phyloP scores from a whole-genome alignment of 2,113 vertebrate genomes.

The Ardeotis arabs region DNA sequence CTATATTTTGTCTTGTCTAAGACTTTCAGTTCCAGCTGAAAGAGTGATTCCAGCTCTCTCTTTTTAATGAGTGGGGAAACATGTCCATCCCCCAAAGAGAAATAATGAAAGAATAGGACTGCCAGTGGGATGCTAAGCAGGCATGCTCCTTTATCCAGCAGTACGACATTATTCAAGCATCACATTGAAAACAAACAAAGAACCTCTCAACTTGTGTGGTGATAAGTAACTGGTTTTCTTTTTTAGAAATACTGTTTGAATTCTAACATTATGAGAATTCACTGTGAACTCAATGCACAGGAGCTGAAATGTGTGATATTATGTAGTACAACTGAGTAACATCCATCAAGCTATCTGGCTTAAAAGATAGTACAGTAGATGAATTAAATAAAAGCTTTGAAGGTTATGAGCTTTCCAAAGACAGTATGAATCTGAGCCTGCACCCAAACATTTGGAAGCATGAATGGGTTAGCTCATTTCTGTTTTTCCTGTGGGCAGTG shows the following conservation, averaged over 20 bases:
- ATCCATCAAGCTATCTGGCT: background rate
- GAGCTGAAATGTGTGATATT: background rate
- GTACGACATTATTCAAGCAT: background rate
- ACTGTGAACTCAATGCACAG: background rate
- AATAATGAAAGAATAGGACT: background rate
- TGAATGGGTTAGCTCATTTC: background rate
- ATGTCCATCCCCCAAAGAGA: background rate
- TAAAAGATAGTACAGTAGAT: background rate
- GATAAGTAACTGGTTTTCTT: background rate
- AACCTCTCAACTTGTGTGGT: background rate
- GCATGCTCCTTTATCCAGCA: background rate
- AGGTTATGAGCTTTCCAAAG: constrained; percentile 7
- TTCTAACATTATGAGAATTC: background rate
- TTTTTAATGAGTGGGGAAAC: background rate
- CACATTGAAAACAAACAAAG: background rate
- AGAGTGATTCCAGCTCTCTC: background rate
- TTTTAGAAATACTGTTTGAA: background rate
- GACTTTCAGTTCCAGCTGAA: background rate
- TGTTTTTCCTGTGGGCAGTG: background rate
- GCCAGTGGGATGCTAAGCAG: background rate
- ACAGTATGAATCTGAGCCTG: background rate
- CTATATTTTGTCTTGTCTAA: background rate
- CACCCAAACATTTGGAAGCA: background rate
- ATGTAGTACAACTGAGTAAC: background rate
- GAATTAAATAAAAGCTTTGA: constrained; percentile 13